Conservation (phyloP, 1,140 invertebrate species). For the Chelonus insularis region DNA sequence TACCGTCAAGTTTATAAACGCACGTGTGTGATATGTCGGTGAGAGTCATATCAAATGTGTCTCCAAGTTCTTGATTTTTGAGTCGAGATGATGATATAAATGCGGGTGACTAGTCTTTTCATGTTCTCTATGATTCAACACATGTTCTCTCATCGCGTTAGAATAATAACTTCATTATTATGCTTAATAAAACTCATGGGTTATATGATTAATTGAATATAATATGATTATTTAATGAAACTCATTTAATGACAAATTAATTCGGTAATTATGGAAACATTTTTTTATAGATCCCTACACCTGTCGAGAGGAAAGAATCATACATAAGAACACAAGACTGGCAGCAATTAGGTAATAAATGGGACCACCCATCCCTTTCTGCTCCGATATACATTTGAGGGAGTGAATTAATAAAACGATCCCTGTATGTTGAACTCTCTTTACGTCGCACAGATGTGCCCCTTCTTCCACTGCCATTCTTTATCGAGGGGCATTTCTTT, state of each 20-base stretch:
- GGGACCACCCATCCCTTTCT: constrained; percentile 27
- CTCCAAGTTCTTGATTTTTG: constrained; percentile 18
- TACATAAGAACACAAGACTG: constrained; percentile 9
- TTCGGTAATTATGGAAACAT: not conserved
- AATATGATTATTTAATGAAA: not conserved
- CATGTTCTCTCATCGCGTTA: not conserved
- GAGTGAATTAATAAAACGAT: constrained; percentile 34
- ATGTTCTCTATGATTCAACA: not conserved
- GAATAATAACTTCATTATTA: constrained; percentile 5
- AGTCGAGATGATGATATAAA: constrained; percentile 2
- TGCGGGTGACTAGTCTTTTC: constrained; percentile 24
- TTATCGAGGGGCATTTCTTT: constrained; percentile 19
- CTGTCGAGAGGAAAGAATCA: constrained; percentile 3
- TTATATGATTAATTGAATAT: not conserved
- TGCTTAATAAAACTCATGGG: not conserved
- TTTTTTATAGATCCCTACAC: constrained; percentile 10
- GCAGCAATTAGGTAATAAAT: constrained; percentile 30
- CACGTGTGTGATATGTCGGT: not conserved
- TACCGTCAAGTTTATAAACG: not conserved
- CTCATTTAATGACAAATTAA: constrained; percentile 5
- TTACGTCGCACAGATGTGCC: constrained; percentile 29
- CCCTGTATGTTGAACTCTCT: constrained; percentile 3
- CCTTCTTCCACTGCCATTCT: not conserved
- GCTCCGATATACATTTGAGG: not conserved
- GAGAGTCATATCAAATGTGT: constrained; percentile 6